Base-by-base conservation (phyloP, 2,113 vertebrate genomes). In the Bambusicola thoracicus region DNA sequence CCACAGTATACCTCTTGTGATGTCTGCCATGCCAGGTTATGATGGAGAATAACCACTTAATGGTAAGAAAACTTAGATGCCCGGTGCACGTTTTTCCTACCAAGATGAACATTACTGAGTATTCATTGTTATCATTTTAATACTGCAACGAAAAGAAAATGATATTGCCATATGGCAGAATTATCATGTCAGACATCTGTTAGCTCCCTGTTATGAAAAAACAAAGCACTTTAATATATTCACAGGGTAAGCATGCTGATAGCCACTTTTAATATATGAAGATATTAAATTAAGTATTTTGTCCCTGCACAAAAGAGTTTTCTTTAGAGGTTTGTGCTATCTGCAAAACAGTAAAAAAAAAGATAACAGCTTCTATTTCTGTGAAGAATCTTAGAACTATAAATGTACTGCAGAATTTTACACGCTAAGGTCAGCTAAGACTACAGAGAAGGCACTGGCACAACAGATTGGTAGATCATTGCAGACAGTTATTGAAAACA, bases 141-240 rank as follows among this genome's bases (percentile, higher is more conserved):
- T 78, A 84, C 13, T 65, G 43, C 62, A n/a, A 11, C 86, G 49
- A 68, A 87, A 90, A 83, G 27, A 85, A 95, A 75, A 84, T 66
- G 17, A 66, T 81, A 79, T 76, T 69, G 58, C 83, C 74, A 58
- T 85, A 81, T 66, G 84, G 70, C 88, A 22, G 41, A 94, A 91
- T 93, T 89, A 91, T 55, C 74, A 53, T 30, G 49, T 82, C 74
- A 87, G 66, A 84, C 51, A 81, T 79, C 92, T 92, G 77, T 68
- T 96, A 81, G 69, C 77, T 89, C 70, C 74, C 48, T 87, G 32
- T 75, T 56, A 72, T 3, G 46, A 80, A 61, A 89, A 91, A 87
- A 72, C 32, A 87, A 51, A 85, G 7, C 48, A 87, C 21, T 83
- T 92, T 4, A 85, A 25, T 89, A 48, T 51, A 86, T 75, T 84